A percentile compares a stretch with the other conserved stretches of the same genome.
Conservation (phyloP, 2,888 invertebrate genomes). For the Ametastegia equiseti region DNA sequence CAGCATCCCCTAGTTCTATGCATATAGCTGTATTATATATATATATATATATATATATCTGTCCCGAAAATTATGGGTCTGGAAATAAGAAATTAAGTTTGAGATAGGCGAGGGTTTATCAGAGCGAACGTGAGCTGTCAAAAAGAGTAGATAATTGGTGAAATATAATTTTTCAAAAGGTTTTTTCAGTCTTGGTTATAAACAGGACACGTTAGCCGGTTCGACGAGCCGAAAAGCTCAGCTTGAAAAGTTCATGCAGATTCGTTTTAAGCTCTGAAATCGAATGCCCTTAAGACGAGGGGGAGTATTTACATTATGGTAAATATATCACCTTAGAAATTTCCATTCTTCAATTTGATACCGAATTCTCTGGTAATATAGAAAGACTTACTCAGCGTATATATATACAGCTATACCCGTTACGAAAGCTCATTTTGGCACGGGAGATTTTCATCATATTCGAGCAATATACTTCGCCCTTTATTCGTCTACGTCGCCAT, state of each 20-base stretch:
- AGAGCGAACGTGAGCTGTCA: background rate
- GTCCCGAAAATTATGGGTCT: background rate
- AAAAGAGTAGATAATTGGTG: background rate
- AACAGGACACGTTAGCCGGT: background rate
- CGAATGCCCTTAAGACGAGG: background rate
- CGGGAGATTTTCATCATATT: conserved; percentile 30
- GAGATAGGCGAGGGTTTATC: too few species aligned
- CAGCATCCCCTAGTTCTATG: too few species aligned
- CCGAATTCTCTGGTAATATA: conserved; percentile 5
- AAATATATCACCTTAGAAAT: conserved; percentile 11
- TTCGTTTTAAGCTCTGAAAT: background rate
- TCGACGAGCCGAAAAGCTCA: too few species aligned
- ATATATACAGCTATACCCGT: background rate
- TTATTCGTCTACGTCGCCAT: background rate
- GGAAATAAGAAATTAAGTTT: background rate
- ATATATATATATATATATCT: background rate
- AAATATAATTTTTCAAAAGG: background rate
- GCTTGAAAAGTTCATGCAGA: background rate
- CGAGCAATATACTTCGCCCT: background rate
- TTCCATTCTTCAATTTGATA: conserved; percentile 37
- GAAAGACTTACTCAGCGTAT: background rate
- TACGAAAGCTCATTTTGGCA: conserved; percentile 10
- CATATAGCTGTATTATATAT: too few species aligned
- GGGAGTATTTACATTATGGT: conserved; percentile 22
- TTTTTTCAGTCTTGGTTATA: background rate